Conservation (phyloP, 2,888 invertebrate genomes). For the Tolmerus cingulatus region DNA sequence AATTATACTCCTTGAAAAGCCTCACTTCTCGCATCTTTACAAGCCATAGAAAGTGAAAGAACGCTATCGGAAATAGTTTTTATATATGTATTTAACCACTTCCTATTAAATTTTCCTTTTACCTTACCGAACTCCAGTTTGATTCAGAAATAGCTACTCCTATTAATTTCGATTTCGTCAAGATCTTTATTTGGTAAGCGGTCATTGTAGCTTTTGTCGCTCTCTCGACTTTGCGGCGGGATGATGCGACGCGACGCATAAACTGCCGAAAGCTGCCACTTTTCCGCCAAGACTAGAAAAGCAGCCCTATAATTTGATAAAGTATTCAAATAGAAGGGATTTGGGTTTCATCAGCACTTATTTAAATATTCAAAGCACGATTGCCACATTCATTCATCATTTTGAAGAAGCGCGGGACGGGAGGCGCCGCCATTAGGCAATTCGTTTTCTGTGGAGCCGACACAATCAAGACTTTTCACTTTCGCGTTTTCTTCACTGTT, state of each 20-base stretch:
- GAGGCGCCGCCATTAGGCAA: conserved; percentile 2
- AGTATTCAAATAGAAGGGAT: not conserved
- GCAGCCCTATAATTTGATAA: not conserved
- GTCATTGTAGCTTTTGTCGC: not conserved
- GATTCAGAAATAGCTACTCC: not conserved
- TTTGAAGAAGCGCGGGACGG: not conserved
- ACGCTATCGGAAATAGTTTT: no score
- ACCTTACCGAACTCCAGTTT: not conserved
- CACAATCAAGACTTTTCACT: conserved; percentile 18
- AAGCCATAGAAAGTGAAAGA: no score
- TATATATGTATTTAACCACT: no score
- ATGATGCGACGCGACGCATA: not conserved
- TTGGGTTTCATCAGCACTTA: not conserved
- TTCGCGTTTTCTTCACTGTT: not conserved
- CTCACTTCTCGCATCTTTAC: no score
- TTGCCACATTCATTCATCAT: conserved; percentile 1
- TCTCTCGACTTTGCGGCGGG: not conserved
- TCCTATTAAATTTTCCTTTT: not conserved
- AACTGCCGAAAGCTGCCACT: not conserved
- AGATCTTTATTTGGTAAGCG: not conserved
- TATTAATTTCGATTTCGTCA: not conserved
- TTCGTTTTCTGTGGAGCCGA: not conserved
- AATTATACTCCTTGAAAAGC: no score
- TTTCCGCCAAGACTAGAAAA: not conserved
- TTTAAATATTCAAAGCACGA: conserved; percentile 20